Evolutionary conservation across 2,888 invertebrate species (phyloP).

Genomic region (Scaptomyza polygonia): DNA sequence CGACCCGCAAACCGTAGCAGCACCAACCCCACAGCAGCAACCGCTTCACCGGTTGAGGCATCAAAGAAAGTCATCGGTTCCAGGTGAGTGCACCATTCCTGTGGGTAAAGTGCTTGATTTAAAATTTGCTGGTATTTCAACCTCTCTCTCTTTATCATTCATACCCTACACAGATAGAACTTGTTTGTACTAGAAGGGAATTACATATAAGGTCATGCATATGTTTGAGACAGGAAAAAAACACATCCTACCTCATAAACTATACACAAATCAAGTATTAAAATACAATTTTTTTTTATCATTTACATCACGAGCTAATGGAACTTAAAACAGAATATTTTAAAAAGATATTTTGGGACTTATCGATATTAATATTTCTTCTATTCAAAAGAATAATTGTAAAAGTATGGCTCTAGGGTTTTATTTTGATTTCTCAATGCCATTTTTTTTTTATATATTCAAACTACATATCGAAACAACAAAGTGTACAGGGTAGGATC

Average conservation of each 20-base stretch:
- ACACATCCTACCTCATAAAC: too few relatives aligned
- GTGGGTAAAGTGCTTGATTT: constrained; percentile 45
- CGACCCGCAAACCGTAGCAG: constrained; percentile 8
- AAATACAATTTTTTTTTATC: too few relatives aligned
- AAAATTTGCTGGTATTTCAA: constrained; percentile 30
- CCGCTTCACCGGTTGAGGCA: constrained; percentile 80
- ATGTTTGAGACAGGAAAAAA: neutral
- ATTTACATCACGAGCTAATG: too few relatives aligned
- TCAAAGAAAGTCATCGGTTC: constrained; percentile 87
- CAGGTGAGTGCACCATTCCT: constrained; percentile 84
- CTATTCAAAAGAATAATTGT: too few relatives aligned
- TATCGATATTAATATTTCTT: neutral
- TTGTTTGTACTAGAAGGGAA: neutral
- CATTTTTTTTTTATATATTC: too few relatives aligned
- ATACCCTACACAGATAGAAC: neutral
- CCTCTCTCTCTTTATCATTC: neutral
- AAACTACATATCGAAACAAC: neutral
- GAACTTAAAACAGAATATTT: too few relatives aligned
- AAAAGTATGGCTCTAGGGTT: neutral
- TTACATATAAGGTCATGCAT: neutral
- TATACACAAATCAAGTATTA: too few relatives aligned
- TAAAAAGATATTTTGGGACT: neutral
- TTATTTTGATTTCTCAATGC: too few relatives aligned
- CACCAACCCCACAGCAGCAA: constrained; percentile 7
- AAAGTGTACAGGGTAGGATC: constrained; percentile 1